Percentiles rank a stretch among this genome's conserved stretches.
Evolutionary conservation across 2,888 invertebrate species (phyloP).

Genomic region (Vesta saturnalis): DNA sequence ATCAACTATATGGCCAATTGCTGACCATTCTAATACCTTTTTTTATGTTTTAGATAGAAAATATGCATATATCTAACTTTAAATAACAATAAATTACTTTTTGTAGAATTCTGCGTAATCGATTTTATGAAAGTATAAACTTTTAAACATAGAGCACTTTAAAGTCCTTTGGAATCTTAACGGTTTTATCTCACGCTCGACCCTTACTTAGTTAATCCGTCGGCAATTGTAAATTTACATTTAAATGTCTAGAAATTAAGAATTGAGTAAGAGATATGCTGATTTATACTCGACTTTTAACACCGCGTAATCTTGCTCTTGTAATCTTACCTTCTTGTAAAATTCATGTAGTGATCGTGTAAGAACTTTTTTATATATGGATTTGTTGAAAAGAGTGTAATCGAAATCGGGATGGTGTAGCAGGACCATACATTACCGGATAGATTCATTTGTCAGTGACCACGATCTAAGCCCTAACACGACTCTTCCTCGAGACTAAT

Average conservation of each 20-base stretch:
- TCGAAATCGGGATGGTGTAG: constrained; percentile 28
- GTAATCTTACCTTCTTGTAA: constrained; percentile 5
- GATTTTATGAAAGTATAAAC: neutral
- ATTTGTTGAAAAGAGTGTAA: constrained; percentile 30
- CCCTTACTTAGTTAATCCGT: neutral
- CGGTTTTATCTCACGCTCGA: neutral
- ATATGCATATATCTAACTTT: no score
- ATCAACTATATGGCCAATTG: no score
- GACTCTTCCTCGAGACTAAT: constrained; percentile 51
- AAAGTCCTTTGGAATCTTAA: no score
- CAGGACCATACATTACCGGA: constrained; percentile 45
- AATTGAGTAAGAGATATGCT: neutral
- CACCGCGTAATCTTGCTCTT: neutral
- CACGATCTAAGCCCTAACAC: constrained; percentile 49
- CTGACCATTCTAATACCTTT: no score
- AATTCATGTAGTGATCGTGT: constrained; percentile 16
- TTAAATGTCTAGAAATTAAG: constrained; percentile 1
- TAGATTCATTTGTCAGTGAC: constrained; percentile 51
- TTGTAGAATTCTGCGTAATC: no score
- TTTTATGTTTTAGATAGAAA: no score
- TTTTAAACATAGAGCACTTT: no score
- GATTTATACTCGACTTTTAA: neutral
- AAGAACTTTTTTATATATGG: constrained; percentile 26
- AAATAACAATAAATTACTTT: no score
- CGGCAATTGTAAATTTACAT: neutral